Conservation (phyloP, 2,797 vertebrate genomes). For the Ciconia nigra region DNA sequence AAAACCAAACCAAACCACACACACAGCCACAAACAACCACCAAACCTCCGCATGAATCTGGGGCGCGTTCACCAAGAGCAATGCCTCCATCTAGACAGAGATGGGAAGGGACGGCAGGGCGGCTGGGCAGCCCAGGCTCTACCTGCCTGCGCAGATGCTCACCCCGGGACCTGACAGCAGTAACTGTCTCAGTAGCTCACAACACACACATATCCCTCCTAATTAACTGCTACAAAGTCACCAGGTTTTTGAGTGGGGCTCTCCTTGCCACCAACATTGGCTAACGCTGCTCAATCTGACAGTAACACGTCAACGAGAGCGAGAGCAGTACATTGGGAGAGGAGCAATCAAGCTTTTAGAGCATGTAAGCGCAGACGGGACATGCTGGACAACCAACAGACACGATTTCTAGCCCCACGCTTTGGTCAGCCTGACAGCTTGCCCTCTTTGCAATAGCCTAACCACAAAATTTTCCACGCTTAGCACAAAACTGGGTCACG, state of each 20-base stretch:
- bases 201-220: neutral
- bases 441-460: neutral
- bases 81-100: neutral
- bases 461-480: neutral
- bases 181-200: neutral
- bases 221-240: neutral
- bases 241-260: neutral
- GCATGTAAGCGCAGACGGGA: rapidly evolving
- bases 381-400: neutral
- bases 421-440: neutral
- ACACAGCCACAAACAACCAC: neutral
- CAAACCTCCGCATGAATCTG: neutral
- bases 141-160: neutral
- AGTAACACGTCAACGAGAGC: rapidly evolving
- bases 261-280: neutral
- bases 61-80: neutral
- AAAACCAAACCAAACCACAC: neutral
- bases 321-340: neutral
- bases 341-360: neutral
- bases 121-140: neutral
- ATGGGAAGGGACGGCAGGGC: neutral
- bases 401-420: rapidly evolving
- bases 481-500: neutral
- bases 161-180: neutral
- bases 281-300: rapidly evolving